These are phyloP conservation scores for Drosophila athabasca DNA, from an alignment of 1,140 invertebrate genomes.

Conservation along the genomic window DNA sequence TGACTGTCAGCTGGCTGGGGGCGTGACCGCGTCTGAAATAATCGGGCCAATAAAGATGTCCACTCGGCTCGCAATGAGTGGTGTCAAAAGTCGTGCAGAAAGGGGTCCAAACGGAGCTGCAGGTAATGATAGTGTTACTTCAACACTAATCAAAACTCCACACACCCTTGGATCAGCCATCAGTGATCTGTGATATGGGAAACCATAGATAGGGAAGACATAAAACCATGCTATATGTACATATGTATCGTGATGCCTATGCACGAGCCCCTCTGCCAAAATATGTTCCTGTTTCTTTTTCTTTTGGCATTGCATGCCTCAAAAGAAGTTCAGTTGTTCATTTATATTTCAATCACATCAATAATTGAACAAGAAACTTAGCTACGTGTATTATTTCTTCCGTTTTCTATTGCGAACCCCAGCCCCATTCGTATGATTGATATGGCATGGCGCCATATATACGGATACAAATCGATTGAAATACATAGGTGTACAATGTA, in stretches of 20 bases:
- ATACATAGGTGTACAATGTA: no score
- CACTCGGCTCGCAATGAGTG: background rate
- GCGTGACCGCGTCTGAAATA: constrained; percentile 14
- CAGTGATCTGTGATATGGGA: no score
- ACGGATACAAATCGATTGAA: constrained; percentile 6
- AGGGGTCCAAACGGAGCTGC: background rate
- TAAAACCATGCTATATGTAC: no score
- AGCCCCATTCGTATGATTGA: constrained; percentile 4
- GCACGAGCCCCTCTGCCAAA: no score
- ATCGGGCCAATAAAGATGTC: constrained; percentile 22
- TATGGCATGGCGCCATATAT: constrained; percentile 17
- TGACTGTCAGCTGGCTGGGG: background rate
- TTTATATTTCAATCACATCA: constrained; percentile 14
- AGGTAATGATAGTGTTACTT: no score
- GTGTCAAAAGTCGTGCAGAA: constrained; percentile 19
- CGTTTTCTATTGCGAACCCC: constrained; percentile 10
- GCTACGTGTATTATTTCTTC: constrained; percentile 19
- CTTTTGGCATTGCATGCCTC: no score
- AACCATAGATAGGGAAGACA: no score
- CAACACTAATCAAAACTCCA: no score
- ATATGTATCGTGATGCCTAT: no score
- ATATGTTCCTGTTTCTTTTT: no score
- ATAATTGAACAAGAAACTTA: background rate
- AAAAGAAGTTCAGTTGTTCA: background rate
- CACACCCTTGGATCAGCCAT: no score